Evolutionary conservation across 2,113 vertebrate species (phyloP), one percentile per base, ranked within the genome.

Genomic region (Myrmecophaga tridactyla): DNA sequence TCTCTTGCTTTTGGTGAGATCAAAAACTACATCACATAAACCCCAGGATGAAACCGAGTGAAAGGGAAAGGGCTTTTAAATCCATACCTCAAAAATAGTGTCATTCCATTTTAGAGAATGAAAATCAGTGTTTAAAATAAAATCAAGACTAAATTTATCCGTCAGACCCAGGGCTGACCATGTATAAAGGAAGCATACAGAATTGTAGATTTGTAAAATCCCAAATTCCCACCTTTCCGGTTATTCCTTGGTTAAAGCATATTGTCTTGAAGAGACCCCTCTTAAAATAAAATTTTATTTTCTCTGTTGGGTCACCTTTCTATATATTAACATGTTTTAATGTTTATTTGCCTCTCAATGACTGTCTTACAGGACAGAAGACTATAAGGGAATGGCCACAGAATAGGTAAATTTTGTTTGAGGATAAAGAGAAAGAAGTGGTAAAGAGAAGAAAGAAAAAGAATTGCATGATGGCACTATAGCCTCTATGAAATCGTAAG

Each of bases 51-150:
- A 80, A 1, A 43, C 12, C 4, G 31, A 89, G 9, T 13, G 4
- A 43, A 91, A 94, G 90, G 17, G 48, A 93, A 95, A 88, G 60
- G 21, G 1, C 18, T 34, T 90, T 96, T 89, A 80, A 86, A 76
- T 69, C 12, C 1, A 51, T 75, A 56, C 2, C 48, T 90, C 65
- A 46, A 73, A 94, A 96, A 31, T 80, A 36, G 60, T 34, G 2
- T 51, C 93, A 85, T 60, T 70, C 25, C 13, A 90, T 73, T 65
- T 93, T 18, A 67, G 53, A 70, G 18, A 91, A 73, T 39, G 85
- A 76, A 86, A 94, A 82, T n/a, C 43, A 67, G 86, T 65, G 39
- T 25, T 86, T 89, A 29, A 31, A 31, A 56, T 78, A 58, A 73
- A 73, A 67, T 82, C n/a, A 86, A 62, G 85, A 53, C 29, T 75